A percentile compares a stretch with the other conserved stretches of the same genome.
phyloP scores from a whole-genome alignment of 2,113 vertebrate species.

The Alaudala cheleensis region DNA sequence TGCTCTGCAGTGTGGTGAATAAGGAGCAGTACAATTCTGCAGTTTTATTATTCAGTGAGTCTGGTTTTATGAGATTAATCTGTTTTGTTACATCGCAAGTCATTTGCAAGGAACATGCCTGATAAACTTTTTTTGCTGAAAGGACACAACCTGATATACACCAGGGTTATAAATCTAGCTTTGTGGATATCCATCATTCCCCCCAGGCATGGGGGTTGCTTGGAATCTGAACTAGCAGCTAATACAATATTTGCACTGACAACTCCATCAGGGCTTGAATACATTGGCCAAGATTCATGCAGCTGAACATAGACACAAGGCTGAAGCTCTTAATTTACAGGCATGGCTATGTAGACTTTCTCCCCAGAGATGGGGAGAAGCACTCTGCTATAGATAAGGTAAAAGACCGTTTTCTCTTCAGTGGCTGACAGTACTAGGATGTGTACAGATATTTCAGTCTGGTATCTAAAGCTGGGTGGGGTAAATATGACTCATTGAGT shows the following conservation, averaged over 20 bases:
- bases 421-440: not conserved
- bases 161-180: not conserved
- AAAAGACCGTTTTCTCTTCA: not conserved
- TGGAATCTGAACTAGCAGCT: not conserved
- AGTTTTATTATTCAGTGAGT: not conserved
- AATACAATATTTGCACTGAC: not conserved
- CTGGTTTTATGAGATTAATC: not conserved
- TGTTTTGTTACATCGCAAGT: not conserved
- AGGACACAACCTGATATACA: not conserved
- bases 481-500: not conserved
- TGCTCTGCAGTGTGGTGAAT: not conserved
- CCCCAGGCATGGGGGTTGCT: not conserved
- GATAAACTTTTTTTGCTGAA: not conserved
- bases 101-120: not conserved
- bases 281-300: not conserved
- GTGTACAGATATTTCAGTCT: not conserved
- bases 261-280: not conserved
- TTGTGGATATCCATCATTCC: not conserved
- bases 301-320: not conserved
- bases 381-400: not conserved
- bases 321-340: not conserved
- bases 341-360: not conserved
- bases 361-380: not conserved
- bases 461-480: not conserved
- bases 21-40: not conserved